A percentile compares a stretch with the other conserved stretches of the same genome.
Conservation (phyloP, 2,888 invertebrate genomes). For the Lacanobia wlatinum region DNA sequence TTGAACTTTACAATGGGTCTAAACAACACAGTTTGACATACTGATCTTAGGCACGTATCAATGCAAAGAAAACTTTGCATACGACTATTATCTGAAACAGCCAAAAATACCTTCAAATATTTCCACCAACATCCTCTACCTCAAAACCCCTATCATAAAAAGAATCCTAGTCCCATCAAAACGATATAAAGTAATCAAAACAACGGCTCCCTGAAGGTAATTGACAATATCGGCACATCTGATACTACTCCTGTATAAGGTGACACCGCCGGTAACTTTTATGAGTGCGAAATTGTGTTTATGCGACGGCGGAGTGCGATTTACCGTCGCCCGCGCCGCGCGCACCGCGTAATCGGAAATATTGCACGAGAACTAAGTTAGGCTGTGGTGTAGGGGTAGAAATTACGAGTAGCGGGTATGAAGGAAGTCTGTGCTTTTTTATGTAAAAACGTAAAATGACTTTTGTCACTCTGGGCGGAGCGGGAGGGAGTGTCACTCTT, state of each 20-base stretch:
- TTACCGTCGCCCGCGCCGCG: slow-evolving; percentile 73
- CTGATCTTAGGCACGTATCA: background rate
- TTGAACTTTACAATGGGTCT: background rate
- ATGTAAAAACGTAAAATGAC: no score
- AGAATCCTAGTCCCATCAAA: slow-evolving; percentile 53
- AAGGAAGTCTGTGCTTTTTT: background rate
- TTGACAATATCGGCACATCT: slow-evolving; percentile 75
- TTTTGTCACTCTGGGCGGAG: no score
- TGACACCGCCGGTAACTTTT: slow-evolving; percentile 87
- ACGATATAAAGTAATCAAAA: slow-evolving; percentile 61
- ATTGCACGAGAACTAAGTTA: slow-evolving; percentile 85
- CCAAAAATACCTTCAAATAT: background rate
- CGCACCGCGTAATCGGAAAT: slow-evolving; percentile 84
- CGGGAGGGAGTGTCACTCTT: no score
- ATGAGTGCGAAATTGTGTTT: slow-evolving; percentile 90
- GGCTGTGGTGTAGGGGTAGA: slow-evolving; percentile 51
- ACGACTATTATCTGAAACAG: background rate
- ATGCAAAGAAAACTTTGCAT: background rate
- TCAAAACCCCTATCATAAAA: slow-evolving; percentile 37
- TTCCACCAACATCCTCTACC: slow-evolving; percentile 1
- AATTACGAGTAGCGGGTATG: slow-evolving; percentile 38
- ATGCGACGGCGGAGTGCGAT: slow-evolving; percentile 84
- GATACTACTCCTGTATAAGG: slow-evolving; percentile 62
- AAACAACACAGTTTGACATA: background rate
- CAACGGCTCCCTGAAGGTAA: slow-evolving; percentile 61